A percentile compares a stretch with the other conserved stretches of the same genome.
phyloP scores from a whole-genome alignment of 1,140 invertebrate genomes.

The Habropoda laboriosa region DNA sequence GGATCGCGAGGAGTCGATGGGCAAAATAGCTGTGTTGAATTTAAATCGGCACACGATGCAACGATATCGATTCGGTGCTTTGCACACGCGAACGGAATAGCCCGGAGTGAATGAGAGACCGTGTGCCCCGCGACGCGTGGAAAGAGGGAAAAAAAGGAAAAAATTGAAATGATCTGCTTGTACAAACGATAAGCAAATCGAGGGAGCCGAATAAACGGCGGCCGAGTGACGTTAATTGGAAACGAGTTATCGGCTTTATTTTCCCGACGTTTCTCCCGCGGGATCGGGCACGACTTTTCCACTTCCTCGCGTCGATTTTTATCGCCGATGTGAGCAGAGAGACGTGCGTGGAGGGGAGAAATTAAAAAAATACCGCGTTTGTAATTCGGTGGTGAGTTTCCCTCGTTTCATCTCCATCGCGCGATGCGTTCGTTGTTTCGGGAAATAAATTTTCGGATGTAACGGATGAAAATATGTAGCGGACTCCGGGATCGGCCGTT shows the following conservation, averaged over 20 bases:
- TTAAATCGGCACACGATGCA: slow-evolving; percentile 21
- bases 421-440: neutral
- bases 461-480: slow-evolving; percentile 24
- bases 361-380: neutral
- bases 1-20: neutral
- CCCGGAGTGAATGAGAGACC: slow-evolving; percentile 20
- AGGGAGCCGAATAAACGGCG: slow-evolving; percentile 24
- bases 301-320: neutral
- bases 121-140: slow-evolving; percentile 24
- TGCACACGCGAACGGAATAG: neutral
- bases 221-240: slow-evolving; percentile 49
- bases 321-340: neutral
- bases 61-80: slow-evolving; percentile 32
- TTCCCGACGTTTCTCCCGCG: neutral
- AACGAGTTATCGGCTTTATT: slow-evolving; percentile 49
- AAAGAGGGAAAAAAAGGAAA: no score
- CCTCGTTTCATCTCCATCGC: no score
- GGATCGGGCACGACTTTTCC: neutral
- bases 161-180: slow-evolving; percentile 49
- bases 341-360: neutral
- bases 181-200: slow-evolving; percentile 54
- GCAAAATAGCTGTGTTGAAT: slow-evolving; percentile 1
- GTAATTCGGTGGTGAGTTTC: neutral
- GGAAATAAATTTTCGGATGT: neutral
- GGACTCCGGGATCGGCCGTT: neutral